Conservation (phyloP, 1,140 invertebrate genomes). For the Lasaia peninsularis region DNA sequence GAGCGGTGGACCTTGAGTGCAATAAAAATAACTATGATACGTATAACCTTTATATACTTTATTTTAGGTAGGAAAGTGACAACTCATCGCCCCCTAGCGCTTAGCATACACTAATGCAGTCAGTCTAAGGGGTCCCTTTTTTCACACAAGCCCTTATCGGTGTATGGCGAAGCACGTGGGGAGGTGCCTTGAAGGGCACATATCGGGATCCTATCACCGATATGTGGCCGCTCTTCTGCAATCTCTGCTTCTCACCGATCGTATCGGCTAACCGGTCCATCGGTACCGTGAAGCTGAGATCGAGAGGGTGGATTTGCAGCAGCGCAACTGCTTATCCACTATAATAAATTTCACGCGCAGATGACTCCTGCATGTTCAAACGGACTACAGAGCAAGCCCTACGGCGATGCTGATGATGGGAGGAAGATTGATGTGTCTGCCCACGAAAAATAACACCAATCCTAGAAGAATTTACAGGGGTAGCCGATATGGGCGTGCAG, state of each 20-base stretch:
- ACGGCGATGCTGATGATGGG: background rate
- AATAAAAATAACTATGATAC: no score
- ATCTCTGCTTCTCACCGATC: conserved; percentile 1
- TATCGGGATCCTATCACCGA: background rate
- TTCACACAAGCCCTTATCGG: no score
- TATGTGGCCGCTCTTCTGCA: conserved; percentile 8
- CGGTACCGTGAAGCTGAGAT: background rate
- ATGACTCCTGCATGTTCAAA: background rate
- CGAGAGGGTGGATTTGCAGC: conserved; percentile 25
- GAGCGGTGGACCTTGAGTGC: no score
- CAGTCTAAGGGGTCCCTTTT: no score
- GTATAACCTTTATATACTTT: no score
- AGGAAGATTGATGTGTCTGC: no score
- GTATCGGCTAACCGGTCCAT: conserved; percentile 7
- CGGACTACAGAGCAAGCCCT: background rate
- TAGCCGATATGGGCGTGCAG: no score
- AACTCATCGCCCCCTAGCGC: no score
- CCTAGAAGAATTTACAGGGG: no score
- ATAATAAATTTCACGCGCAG: conserved; percentile 21
- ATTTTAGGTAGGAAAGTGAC: no score
- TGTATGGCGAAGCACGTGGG: background rate
- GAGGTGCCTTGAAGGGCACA: background rate
- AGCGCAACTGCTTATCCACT: conserved; percentile 25
- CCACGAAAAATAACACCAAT: no score
- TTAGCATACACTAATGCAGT: no score